A percentile compares a stretch with the other conserved stretches of the same genome.
These are phyloP conservation scores for Idaea biselata DNA, from an alignment of 2,888 invertebrate species.

Conservation along the genomic window DNA sequence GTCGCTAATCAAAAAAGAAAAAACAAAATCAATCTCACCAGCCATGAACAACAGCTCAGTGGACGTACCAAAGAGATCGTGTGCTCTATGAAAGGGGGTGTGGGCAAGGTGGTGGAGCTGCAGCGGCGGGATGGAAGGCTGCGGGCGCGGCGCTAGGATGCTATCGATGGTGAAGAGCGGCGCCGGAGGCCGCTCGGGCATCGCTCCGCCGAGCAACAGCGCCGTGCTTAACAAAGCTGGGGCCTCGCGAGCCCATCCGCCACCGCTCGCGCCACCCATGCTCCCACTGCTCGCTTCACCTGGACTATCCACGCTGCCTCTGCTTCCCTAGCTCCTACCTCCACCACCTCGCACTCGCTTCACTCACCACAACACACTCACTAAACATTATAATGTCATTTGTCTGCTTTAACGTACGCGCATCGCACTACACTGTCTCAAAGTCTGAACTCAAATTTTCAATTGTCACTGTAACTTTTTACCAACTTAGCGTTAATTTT, in stretches of 20 bases:
- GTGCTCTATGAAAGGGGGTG: conserved; percentile 84
- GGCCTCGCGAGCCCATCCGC: conserved; percentile 66
- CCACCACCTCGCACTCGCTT: conserved; percentile 24
- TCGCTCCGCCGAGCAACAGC: conserved; percentile 73
- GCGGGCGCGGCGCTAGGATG: conserved; percentile 88
- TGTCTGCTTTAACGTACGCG: conserved; percentile 33
- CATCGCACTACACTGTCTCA: conserved; percentile 18
- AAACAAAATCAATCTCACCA: conserved; percentile 25
- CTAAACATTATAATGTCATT: conserved; percentile 35
- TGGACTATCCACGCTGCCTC: conserved; percentile 49
- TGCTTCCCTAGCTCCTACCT: conserved; percentile 29
- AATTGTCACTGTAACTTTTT: background rate
- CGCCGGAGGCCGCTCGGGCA: conserved; percentile 73
- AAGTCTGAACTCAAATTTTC: background rate
- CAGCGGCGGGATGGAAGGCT: conserved; percentile 80
- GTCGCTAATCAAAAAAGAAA: conserved; percentile 5
- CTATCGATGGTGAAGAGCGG: conserved; percentile 92
- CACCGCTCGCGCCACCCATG: conserved; percentile 60
- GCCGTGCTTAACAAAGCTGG: conserved; percentile 75
- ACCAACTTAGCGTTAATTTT: background rate
- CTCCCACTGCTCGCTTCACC: conserved; percentile 50
- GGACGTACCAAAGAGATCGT: conserved; percentile 90
- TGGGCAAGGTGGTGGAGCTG: conserved; percentile 81
- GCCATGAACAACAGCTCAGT: conserved; percentile 35
- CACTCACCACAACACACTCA: conserved; percentile 25